Base-by-base conservation (phyloP, 2,113 vertebrate genomes). In the Megaceryle torquata region DNA sequence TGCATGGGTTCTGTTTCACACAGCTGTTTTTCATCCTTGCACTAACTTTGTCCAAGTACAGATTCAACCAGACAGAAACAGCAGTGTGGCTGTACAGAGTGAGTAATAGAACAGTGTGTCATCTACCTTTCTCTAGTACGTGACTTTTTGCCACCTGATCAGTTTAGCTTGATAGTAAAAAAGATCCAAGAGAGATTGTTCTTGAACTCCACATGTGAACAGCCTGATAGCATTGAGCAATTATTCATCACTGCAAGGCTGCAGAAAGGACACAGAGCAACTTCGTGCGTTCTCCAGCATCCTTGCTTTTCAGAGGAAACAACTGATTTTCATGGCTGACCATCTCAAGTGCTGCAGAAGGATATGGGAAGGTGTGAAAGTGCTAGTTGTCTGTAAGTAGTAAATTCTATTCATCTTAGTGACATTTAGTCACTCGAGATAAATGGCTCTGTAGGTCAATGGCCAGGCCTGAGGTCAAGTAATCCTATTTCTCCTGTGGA, bases 21-120 rank as follows among this genome's bases (percentile, higher is more conserved):
- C 96, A 97, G 95, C 92, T 97, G 96, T 54, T 96, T 97, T 95
- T 92, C 93, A 97, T 97, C 95, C 86, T 61, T 95, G 93, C 95
- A 24, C 51, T 96, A 60, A 95, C 53, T 95, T 89, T 76, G 84
- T 96, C 81, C 91, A 84, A 69, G 77, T 35, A 19, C 48, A 68
- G 83, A 95, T 83, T 61, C 74, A 8, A 84, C 20, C 56, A 75
- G 89, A 91, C 72, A 95, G 81, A 79, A 96, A 86, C 48, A 86
- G 93, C 94, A 82, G 86, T 44, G 39, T 7, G 37, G 74, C 39
- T 87, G 48, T 65, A 64, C 0, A 1, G 69, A 74, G 17, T 21
- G 72, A 92, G 59, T 35, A 63, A 63, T 4, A 16, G 72, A 92
- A 60, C 17, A 39, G 28, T 10, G 19, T 46, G 57, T 75, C 53